Evolutionary conservation across 2,888 invertebrate genomes (phyloP).

Genomic region (Orthosia incerta): DNA sequence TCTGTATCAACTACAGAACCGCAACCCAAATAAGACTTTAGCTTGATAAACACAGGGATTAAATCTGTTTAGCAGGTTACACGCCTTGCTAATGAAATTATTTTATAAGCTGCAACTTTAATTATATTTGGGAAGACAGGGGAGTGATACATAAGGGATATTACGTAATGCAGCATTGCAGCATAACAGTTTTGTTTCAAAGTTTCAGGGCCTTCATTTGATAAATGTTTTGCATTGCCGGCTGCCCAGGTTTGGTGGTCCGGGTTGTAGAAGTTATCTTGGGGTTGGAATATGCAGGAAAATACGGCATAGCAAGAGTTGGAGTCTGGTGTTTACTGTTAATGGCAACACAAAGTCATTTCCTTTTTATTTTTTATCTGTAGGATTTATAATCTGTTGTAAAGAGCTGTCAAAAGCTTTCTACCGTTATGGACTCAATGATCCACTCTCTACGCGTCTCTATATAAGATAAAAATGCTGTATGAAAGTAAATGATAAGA

Average conservation of each 20-base stretch:
- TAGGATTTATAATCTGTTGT: no score
- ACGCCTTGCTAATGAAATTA: constrained; percentile 65
- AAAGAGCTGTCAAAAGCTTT: no score
- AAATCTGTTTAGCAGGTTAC: constrained; percentile 40
- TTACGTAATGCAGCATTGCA: constrained; percentile 66
- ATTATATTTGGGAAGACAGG: constrained; percentile 62
- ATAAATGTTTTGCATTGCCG: neutral
- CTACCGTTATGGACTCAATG: no score
- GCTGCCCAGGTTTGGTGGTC: neutral
- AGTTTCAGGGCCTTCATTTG: constrained; percentile 10
- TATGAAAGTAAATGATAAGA: neutral
- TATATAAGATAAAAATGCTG: neutral
- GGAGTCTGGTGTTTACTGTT: no score
- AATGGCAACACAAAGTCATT: no score
- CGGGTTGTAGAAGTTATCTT: neutral
- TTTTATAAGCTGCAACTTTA: constrained; percentile 67
- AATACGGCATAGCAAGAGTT: neutral
- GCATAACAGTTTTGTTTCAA: constrained; percentile 40
- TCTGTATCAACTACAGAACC: constrained; percentile 3
- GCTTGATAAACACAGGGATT: constrained; percentile 21
- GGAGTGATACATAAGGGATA: constrained; percentile 40
- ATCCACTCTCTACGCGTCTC: no score
- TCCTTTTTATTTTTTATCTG: no score
- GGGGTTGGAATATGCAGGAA: neutral
- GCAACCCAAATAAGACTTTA: constrained; percentile 32